Evolutionary conservation across 2,797 vertebrate species (phyloP).

Genomic region (Euphonia xanthogaster): DNA sequence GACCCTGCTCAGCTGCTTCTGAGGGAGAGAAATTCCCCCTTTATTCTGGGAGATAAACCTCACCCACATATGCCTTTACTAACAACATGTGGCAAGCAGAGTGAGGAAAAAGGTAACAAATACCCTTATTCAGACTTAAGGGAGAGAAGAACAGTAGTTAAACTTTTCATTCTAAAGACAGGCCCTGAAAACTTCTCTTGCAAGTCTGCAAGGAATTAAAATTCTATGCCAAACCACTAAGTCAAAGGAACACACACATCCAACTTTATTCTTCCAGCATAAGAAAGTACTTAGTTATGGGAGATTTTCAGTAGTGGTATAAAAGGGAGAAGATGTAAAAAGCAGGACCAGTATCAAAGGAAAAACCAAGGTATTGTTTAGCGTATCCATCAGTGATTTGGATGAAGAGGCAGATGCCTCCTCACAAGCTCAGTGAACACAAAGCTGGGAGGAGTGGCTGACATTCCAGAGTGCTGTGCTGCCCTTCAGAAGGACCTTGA

Average conservation of each 20-base stretch:
- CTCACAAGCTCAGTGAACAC: background rate
- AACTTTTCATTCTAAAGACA: background rate
- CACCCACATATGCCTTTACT: background rate
- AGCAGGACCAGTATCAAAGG: background rate
- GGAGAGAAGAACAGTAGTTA: background rate
- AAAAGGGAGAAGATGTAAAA: background rate
- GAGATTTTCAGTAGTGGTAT: background rate
- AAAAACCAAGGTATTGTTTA: background rate
- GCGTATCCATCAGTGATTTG: background rate
- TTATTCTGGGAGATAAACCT: background rate
- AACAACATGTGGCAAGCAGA: background rate
- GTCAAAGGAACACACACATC: background rate
- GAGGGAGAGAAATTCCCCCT: background rate
- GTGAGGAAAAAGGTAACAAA: background rate
- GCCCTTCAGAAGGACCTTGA: background rate
- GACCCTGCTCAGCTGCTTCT: background rate
- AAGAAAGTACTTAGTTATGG: background rate
- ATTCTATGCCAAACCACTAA: background rate
- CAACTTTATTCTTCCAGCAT: background rate
- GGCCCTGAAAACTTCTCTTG: background rate
- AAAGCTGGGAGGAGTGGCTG: background rate
- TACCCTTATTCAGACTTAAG: background rate
- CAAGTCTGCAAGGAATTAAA: background rate
- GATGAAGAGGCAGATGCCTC: background rate
- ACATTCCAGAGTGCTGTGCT: background rate